Conservation (phyloP, 2,797 vertebrate genomes). For the Peromyscus nudipes region DNA sequence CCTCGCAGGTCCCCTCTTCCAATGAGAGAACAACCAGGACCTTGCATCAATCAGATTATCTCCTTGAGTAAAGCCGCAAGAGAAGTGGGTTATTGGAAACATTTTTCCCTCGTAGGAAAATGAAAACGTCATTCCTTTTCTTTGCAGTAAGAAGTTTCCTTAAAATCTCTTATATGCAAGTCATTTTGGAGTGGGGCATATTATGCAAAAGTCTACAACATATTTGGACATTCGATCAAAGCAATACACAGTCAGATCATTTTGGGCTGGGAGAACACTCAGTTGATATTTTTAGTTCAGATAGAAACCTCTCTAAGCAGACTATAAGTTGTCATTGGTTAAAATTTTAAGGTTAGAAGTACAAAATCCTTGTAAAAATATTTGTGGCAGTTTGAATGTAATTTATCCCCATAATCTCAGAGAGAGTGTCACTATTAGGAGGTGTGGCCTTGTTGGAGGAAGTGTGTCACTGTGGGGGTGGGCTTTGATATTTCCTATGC, state of each 20-base stretch:
- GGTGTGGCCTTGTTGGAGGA: neutral
- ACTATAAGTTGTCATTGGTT: neutral
- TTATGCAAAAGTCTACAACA: slow-evolving; percentile 19
- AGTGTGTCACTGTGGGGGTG: neutral
- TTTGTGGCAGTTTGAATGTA: neutral
- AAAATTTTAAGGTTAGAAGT: slow-evolving; percentile 29
- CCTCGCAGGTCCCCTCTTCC: neutral
- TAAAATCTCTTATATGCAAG: slow-evolving; percentile 11
- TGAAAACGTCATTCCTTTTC: slow-evolving; percentile 52
- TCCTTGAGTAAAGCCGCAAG: neutral
- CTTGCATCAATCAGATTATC: slow-evolving; percentile 19
- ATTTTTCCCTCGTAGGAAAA: neutral
- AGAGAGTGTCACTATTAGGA: neutral
- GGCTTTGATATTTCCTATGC: neutral
- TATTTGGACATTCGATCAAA: slow-evolving; percentile 51
- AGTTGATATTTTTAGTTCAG: neutral
- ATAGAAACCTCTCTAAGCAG: neutral
- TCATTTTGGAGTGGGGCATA: neutral
- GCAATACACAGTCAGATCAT: neutral
- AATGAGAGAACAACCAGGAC: neutral
- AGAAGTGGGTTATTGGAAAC: slow-evolving; percentile 15
- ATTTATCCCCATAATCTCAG: neutral
- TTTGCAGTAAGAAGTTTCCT: slow-evolving; percentile 64
- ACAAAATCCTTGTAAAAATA: neutral
- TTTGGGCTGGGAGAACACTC: neutral